A percentile compares a stretch with the other conserved stretches of the same genome.
Evolutionary conservation across 37 sponge, comb jelly and placozoan genomes (phyloP).

Genomic region (Cliona cf. orientalis): DNA sequence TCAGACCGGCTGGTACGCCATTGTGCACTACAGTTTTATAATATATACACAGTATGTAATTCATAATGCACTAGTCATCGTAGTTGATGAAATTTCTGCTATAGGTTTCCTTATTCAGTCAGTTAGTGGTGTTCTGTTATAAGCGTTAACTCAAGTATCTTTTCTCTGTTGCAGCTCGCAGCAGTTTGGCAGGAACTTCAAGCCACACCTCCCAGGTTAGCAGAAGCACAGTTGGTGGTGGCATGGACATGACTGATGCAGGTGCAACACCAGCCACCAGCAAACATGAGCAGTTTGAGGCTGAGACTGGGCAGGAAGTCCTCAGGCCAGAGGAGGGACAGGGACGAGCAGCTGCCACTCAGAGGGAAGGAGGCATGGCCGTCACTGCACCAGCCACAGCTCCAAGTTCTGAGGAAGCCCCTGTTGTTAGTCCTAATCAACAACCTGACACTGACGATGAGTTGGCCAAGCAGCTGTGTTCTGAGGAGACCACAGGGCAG

Average conservation of each 20-base stretch:
- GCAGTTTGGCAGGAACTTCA: not conserved
- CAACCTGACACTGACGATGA: not conserved
- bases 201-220: not conserved
- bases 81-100: not conserved
- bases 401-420: not conserved
- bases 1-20: constrained; percentile 36
- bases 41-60: not conserved
- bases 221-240: no score
- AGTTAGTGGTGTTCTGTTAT: not conserved
- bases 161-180: not conserved
- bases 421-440: no score
- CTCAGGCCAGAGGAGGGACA: not conserved
- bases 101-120: not conserved
- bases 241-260: no score
- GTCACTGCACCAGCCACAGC: not conserved
- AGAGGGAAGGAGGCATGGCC: not conserved
- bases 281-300: constrained; percentile 21
- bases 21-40: no score
- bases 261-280: not conserved
- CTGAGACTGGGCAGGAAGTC: constrained; percentile 33
- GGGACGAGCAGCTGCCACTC: not conserved
- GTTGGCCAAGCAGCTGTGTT: not conserved
- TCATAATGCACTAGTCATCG: not conserved
- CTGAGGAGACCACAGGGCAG: constrained; percentile 14
- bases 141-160: not conserved